These are phyloP conservation scores for Triops longicaudatus DNA, from an alignment of 1,140 invertebrate species.

Conservation along the genomic window DNA sequence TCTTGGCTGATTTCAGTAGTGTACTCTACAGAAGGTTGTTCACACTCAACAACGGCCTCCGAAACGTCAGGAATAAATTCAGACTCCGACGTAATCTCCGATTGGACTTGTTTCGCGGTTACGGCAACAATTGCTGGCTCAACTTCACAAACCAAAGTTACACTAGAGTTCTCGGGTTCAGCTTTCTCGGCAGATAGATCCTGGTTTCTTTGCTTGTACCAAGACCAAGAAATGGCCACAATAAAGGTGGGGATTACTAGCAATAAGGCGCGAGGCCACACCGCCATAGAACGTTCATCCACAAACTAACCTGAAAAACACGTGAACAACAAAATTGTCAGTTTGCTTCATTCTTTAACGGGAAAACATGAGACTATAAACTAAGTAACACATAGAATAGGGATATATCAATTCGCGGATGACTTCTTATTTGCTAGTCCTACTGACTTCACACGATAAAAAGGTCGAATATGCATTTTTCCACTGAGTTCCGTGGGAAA, in stretches of 20 bases:
- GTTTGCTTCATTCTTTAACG: not conserved
- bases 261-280: not conserved
- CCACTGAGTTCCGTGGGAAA: too few species aligned
- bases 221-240: not conserved
- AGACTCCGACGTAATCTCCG: not conserved
- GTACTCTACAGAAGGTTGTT: not conserved
- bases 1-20: not conserved
- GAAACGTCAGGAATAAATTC: not conserved
- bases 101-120: not conserved
- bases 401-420: too few species aligned
- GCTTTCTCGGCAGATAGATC: not conserved
- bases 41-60: not conserved
- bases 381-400: not conserved
- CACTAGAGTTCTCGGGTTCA: not conserved
- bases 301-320: not conserved
- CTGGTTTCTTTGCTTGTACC: not conserved
- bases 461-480: too few species aligned
- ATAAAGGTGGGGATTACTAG: not conserved
- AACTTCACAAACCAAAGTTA: not conserved
- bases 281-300: conserved; percentile 14
- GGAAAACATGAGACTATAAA: not conserved
- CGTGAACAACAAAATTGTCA: not conserved
- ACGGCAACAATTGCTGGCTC: not conserved
- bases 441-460: too few species aligned
- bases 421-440: too few species aligned